These are phyloP conservation scores for Epicauta chinensis DNA, from an alignment of 1,140 invertebrate genomes.

Conservation along the genomic window DNA sequence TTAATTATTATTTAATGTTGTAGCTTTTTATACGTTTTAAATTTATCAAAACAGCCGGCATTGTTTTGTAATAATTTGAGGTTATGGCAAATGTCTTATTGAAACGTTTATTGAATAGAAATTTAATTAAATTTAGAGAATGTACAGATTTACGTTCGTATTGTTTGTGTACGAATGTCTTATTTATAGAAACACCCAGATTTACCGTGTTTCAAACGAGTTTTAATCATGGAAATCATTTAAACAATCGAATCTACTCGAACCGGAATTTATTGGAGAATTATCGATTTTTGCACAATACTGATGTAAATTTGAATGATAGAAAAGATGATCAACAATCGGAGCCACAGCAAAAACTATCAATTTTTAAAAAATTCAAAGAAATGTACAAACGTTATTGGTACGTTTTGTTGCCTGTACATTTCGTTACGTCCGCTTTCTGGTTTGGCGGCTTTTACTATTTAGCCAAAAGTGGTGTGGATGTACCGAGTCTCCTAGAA, in stretches of 20 bases:
- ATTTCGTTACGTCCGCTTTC: slow-evolving; percentile 73
- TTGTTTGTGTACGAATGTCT: neutral
- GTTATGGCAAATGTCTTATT: slow-evolving; percentile 10
- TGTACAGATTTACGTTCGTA: neutral
- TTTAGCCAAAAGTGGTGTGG: slow-evolving; percentile 82
- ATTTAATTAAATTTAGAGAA: slow-evolving; percentile 8
- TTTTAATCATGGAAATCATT: neutral
- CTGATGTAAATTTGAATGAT: neutral
- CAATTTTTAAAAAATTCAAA: slow-evolving; percentile 80
- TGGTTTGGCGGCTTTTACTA: slow-evolving; percentile 87
- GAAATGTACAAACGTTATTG: slow-evolving; percentile 90
- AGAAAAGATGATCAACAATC: slow-evolving; percentile 10
- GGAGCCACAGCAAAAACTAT: slow-evolving; percentile 43
- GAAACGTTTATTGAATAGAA: neutral
- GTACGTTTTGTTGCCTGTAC: slow-evolving; percentile 87
- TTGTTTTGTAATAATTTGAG: slow-evolving; percentile 4
- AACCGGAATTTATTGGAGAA: neutral
- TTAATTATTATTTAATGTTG: no score
- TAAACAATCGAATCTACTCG: neutral
- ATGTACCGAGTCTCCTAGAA: slow-evolving; percentile 73
- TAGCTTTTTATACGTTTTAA: no score
- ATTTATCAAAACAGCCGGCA: no score
- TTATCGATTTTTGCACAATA: no score
- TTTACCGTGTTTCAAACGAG: neutral
- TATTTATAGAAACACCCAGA: neutral